Evolutionary conservation across 2,113 vertebrate genomes (phyloP), one percentile per base, ranked within the genome.

Genomic region (Azemiops feae): DNA sequence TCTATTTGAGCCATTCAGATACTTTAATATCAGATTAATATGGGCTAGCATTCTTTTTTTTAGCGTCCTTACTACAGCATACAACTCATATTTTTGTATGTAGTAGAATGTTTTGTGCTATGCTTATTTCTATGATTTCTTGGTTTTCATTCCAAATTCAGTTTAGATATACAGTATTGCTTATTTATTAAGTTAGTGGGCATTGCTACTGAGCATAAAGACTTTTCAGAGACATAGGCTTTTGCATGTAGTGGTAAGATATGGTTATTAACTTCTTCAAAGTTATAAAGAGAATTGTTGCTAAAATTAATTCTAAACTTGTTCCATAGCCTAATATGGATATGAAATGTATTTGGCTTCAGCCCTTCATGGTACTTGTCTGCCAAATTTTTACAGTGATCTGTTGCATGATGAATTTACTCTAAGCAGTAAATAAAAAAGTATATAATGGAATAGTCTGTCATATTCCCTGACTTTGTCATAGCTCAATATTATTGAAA

Each of bases 271-370:
- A 47, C 91, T 93, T 95, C 92, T 93, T 69, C 89, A 91, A 96
- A 95, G 57, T 92, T 89, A 93, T 18, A 30, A 94, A 94, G 92
- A 94, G 90, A 96, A 95, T 58, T 96, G 94, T 45, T 95, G 85
- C 58, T 95, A 92, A 92, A 94, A 93, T 92, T 94, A 96, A 90
- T 94, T 93, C 64, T 89, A 90, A 93, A 95, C 95, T 96, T 96
- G 93, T 96, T 95, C 94, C 93, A 91, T 94, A 95, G 92, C 98
- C 98, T 98, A 98, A 98, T 98, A 98, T 97, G 98, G 98, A 93
- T 97, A 96, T 97, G 97, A 97, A 98, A 97, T 98, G 96, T 95
- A 92, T 96, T 96, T 97, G 96, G 96, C 94, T 30, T 96, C 92
- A 92, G 94, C 39, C 88, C 93, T 96, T 96, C 95, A 1, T 22